Evolutionary conservation across 2,888 invertebrate species (phyloP).

Genomic region (Drosophila nr. medialis): DNA sequence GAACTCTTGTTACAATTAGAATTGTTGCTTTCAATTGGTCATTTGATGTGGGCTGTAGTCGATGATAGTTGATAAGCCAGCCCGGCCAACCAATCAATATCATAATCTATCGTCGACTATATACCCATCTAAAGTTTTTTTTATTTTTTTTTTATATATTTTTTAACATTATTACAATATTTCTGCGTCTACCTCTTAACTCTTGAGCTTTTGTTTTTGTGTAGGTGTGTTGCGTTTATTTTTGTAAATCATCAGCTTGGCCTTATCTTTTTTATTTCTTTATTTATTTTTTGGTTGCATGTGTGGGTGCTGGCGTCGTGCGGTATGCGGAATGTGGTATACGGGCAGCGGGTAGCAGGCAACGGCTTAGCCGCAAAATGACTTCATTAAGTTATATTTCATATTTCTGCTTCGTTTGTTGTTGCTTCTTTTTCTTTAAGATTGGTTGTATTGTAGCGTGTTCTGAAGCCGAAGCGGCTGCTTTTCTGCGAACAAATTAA

Average conservation of each 20-base stretch:
- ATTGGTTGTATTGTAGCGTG: constrained; percentile 14
- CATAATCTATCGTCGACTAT: constrained; percentile 11
- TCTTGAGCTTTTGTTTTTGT: constrained; percentile 39
- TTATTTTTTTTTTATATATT: background rate
- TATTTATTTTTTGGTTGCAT: constrained; percentile 19
- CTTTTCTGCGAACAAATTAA: constrained; percentile 76
- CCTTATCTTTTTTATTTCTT: constrained; percentile 36
- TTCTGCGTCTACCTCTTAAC: background rate
- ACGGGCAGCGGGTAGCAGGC: constrained; percentile 34
- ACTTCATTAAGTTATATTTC: constrained; percentile 76
- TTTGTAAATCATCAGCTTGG: constrained; percentile 62
- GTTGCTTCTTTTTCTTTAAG: constrained; percentile 1
- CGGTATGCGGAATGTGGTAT: constrained; percentile 25
- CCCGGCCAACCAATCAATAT: constrained; percentile 14
- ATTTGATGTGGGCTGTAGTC: constrained; percentile 54
- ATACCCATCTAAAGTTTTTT: constrained; percentile 4
- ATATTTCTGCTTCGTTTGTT: constrained; percentile 41
- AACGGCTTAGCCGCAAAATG: constrained; percentile 71
- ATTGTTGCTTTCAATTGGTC: constrained; percentile 56
- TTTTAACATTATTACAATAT: constrained; percentile 15
- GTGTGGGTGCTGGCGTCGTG: constrained; percentile 43
- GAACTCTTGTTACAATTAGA: constrained; percentile 60
- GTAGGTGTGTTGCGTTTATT: constrained; percentile 58
- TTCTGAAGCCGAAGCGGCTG: constrained; percentile 17
- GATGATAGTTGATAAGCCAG: constrained; percentile 43